phyloP scores from a whole-genome alignment of 2,113 vertebrate species.

The Ornithorhynchus anatinus region DNA sequence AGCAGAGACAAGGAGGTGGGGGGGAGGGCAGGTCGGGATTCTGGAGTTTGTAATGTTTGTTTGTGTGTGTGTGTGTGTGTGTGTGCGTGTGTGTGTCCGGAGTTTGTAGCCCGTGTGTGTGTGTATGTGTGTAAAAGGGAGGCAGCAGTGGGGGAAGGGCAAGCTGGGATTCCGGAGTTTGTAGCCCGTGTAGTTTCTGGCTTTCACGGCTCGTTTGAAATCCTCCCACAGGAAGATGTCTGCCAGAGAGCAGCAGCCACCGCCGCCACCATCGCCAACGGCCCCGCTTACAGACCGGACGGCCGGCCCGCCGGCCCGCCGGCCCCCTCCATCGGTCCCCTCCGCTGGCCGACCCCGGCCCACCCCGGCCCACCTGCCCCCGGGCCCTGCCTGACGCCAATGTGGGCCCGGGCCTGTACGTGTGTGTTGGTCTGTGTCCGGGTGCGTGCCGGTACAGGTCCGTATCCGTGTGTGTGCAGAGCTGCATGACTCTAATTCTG shows the following conservation, averaged over 20 bases:
- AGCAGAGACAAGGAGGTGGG: neutral
- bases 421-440: neutral
- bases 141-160: neutral
- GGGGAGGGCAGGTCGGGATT: neutral
- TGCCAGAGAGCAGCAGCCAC: conserved; percentile 40
- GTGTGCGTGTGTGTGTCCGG: neutral
- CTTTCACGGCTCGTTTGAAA: conserved; percentile 67
- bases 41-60: neutral
- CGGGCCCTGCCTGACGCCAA: neutral
- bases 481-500: no score
- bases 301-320: neutral
- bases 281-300: conserved; percentile 1
- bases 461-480: no score
- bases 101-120: neutral
- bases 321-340: neutral
- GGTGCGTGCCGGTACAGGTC: accelerated
- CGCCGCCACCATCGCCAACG: no score
- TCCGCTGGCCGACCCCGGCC: no score
- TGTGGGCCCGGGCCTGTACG: neutral
- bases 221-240: conserved; percentile 49
- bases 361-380: neutral
- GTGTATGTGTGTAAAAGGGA: accelerated
- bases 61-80: no score
- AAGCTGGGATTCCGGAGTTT: conserved; percentile 25
- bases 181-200: conserved; percentile 55